These are phyloP conservation scores for Campoletis raptor DNA, from an alignment of 2,888 invertebrate species.

Conservation along the genomic window DNA sequence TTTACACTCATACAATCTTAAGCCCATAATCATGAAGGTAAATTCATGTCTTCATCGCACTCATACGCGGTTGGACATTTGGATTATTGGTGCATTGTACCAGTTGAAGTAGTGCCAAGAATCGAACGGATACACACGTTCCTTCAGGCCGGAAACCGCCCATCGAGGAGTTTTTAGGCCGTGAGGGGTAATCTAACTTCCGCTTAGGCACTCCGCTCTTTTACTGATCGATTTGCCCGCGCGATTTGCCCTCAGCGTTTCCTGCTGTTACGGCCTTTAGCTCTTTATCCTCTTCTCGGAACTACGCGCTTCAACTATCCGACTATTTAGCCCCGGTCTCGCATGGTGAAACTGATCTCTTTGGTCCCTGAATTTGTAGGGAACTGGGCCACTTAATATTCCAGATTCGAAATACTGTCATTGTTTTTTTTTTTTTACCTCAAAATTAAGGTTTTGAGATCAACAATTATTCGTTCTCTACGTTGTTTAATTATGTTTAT, in stretches of 20 bases:
- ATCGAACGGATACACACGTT: slow-evolving; percentile 67
- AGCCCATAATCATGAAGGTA: slow-evolving; percentile 1
- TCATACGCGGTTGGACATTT: slow-evolving; percentile 2
- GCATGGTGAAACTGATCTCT: not conserved
- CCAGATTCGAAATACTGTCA: not conserved
- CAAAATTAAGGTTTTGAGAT: not conserved
- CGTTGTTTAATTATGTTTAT: not conserved
- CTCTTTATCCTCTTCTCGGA: slow-evolving; percentile 41
- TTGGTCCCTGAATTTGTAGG: not conserved
- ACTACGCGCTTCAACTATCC: slow-evolving; percentile 22
- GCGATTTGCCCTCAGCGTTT: slow-evolving; percentile 61
- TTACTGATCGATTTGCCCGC: slow-evolving; percentile 63
- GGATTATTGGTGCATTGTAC: slow-evolving; percentile 22
- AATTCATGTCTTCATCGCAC: slow-evolving; percentile 11
- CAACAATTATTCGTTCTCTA: not conserved
- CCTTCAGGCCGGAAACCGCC: slow-evolving; percentile 59
- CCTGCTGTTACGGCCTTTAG: slow-evolving; percentile 34
- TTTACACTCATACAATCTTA: slow-evolving; percentile 17
- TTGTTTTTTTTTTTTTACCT: not conserved
- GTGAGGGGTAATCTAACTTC: slow-evolving; percentile 61
- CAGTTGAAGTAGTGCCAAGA: slow-evolving; percentile 28
- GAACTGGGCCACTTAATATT: not conserved
- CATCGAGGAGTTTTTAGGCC: slow-evolving; percentile 64
- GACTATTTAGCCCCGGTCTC: not conserved
- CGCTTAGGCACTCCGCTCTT: slow-evolving; percentile 46